Base-by-base conservation (phyloP, 2,797 vertebrate species). In the Xyrichtys novacula region DNA sequence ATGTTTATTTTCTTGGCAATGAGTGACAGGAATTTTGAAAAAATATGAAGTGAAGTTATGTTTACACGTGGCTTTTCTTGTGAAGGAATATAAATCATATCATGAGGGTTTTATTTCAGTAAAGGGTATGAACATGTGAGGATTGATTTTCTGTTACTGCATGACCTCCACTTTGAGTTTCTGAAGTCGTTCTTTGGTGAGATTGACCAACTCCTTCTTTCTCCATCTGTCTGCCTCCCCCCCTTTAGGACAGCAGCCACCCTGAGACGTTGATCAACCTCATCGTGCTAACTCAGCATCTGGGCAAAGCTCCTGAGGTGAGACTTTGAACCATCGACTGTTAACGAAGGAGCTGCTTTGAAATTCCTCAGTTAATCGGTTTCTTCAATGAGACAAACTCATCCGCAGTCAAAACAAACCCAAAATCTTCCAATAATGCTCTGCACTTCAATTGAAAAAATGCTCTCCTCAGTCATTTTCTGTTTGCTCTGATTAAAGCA, bases 191-290 rank as follows among this genome's bases (percentile, higher is more conserved):
- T 42, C 36, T 26, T 16, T 17, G 38, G 12, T 39, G 20, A 49
- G 10, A 72, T 17, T 40, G 23, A 54, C 9, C 17, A 0, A 64
- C 22, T 71, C 1, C 38, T 14, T 57, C 5, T 74, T 6, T 58
- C 5, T 50, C 39, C 3, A 9, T 58, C 29, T 65, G 1, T 66
- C 25, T 67, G 23, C 61, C 23, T 32, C 26, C 39, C 53, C 25
- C 11, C 26, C 66, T 84, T 1, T 85, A 99, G 98, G 98, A 99
- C 87, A 98, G 96, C 52, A 88, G 96, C 83, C 96, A 99, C 52
- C 96, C 98, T 0, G 98, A 99, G 94, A 98, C 96, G 0, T 91
- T 98, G 65, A 93, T 99, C 90, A 99, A 99, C 88, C 93, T 99
- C 0, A 93, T 97, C 0, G 96, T 98, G 75, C 93, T 99, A 59